A percentile compares a stretch with the other conserved stretches of the same genome.
Conservation (phyloP, 2,113 vertebrate genomes). For the Leptobrachium leishanense region DNA sequence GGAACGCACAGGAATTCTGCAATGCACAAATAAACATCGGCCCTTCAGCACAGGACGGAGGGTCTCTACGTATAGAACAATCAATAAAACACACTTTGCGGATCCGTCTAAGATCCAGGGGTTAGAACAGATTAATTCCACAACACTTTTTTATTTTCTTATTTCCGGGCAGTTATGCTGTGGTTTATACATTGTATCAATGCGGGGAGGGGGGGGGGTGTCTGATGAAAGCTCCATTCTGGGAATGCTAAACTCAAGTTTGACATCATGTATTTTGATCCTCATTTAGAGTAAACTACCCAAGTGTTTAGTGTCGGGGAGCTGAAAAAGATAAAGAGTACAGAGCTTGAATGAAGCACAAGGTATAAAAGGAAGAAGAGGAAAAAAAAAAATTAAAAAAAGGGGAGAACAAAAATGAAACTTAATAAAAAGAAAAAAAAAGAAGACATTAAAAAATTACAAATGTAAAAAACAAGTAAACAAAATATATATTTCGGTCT, state of each 20-base stretch:
- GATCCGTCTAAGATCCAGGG: conserved; percentile 51
- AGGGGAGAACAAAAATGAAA: conserved; percentile 82
- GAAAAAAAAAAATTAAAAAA: conserved; percentile 82
- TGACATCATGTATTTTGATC: conserved; percentile 72
- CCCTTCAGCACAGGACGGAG: not conserved
- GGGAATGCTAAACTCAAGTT: conserved; percentile 67
- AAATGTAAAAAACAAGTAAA: conserved; percentile 85
- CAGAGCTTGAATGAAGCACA: conserved; percentile 84
- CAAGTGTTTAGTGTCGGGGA: conserved; percentile 63
- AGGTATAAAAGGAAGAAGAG: conserved; percentile 80
- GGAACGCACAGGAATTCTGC: conserved; percentile 68
- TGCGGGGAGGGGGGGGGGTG: conserved; percentile 48
- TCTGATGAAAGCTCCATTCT: conserved; percentile 62
- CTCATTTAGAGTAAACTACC: conserved; percentile 72
- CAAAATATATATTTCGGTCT: conserved; percentile 92
- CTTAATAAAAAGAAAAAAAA: conserved; percentile 79
- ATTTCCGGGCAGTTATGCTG: not conserved
- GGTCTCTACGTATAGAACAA: not conserved
- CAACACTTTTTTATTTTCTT: not conserved
- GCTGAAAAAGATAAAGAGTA: conserved; percentile 87
- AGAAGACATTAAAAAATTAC: conserved; percentile 83
- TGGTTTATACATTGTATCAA: not conserved
- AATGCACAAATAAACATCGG: conserved; percentile 66
- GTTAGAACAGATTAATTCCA: not conserved
- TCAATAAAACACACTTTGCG: conserved; percentile 51